A percentile compares a stretch with the other conserved stretches of the same genome.
These are phyloP conservation scores for Clarias laeviceps DNA, from an alignment of 2,797 vertebrate genomes.

Conservation along the genomic window DNA sequence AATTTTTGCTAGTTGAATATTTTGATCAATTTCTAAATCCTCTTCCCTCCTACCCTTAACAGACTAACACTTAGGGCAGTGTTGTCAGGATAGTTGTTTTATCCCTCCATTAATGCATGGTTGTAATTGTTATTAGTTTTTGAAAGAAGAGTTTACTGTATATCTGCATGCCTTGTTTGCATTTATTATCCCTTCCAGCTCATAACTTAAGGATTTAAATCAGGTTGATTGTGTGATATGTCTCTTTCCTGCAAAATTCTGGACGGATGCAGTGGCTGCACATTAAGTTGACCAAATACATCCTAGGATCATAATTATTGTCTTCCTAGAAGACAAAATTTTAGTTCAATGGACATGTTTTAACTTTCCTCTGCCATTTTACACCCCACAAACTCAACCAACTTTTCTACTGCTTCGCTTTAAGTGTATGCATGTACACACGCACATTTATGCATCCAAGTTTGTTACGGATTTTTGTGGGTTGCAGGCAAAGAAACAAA, in stretches of 20 bases:
- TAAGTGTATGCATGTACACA: conserved; percentile 46
- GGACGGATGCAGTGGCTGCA: conserved; percentile 61
- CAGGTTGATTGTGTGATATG: conserved; percentile 32
- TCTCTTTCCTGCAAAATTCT: conserved; percentile 67
- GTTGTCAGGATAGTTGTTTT: background rate
- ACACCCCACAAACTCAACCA: conserved; percentile 24
- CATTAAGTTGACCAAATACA: conserved; percentile 64
- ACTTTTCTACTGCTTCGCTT: conserved; percentile 48
- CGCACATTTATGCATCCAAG: conserved; percentile 17
- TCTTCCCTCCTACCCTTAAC: background rate
- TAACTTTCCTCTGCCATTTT: conserved; percentile 33
- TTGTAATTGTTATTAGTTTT: conserved; percentile 8
- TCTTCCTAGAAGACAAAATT: conserved; percentile 25
- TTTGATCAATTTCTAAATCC: too few relatives aligned
- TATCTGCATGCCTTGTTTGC: conserved; percentile 5
- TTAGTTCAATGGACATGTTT: conserved; percentile 48
- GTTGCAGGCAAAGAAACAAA: conserved; percentile 43
- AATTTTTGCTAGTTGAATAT: background rate
- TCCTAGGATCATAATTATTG: conserved; percentile 58
- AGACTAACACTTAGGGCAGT: background rate
- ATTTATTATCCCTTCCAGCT: background rate
- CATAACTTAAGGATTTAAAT: background rate
- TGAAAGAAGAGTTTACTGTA: too few relatives aligned
- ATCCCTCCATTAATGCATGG: background rate
- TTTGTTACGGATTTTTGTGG: conserved; percentile 35